Evolutionary conservation across 2,888 invertebrate genomes (phyloP), one percentile per base, ranked within the genome.

Genomic region (Andrena trimmerana): DNA sequence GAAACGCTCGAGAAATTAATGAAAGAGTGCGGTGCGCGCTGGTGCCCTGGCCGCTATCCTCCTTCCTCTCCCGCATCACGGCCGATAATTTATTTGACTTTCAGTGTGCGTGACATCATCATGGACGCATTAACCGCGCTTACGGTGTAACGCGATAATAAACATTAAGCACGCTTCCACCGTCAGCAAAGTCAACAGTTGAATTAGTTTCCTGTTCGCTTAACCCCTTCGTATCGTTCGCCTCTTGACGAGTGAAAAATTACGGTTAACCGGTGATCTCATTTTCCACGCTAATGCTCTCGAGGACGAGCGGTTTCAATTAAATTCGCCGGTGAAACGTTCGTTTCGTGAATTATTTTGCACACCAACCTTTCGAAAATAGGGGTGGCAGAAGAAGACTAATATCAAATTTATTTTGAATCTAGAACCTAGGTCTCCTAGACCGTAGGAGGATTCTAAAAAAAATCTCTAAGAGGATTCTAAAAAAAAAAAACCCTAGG

Each of bases 81-180:
- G 31, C 83, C 83, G 71, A 83, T 83, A 83, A 79, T 84, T 84
- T 83, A 76, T 84, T 76, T 75, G 83, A 79, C 79, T 83, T 83
- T 75, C 83, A 79, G 79, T 75, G 75, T 50, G 52, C 83, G 73
- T 78, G 83, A 82, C 78, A 82, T 84, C 83, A 82, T 78, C 78
- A 63, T 62, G 70, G 74, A 52, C 78, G 82, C 83, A 78, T 84
- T 84, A 84, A 80, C 78, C 69, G 66, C 68, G 78, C 63, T 72
- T 79, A 63, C 83, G 74, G 66, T 83, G 78, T 81, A 79, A 81
- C 83, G 78, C 62, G 83, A 78, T 73, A 73, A 82, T 78, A 78
- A 83, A 74, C 83, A 69, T 82, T 78, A 74, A 68, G 50, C 82
- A 57, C 73, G 50, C 20, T 33, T 67, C 36, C 62, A 33, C 24